These are phyloP conservation scores for Mythimna ferrago DNA, from an alignment of 2,888 invertebrate genomes.

Conservation along the genomic window DNA sequence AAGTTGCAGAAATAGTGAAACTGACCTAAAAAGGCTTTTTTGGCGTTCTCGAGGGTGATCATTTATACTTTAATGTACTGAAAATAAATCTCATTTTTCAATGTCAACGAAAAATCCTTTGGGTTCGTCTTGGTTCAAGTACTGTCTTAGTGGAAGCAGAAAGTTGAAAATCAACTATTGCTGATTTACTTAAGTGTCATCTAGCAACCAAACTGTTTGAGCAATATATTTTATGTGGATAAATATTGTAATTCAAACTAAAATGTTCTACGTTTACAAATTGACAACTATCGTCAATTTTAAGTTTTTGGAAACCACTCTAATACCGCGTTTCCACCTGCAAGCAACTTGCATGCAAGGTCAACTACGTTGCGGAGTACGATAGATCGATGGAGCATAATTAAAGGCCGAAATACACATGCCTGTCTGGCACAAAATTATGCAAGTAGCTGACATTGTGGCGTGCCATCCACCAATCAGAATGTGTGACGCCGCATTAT, in stretches of 20 bases:
- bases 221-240: constrained; percentile 8
- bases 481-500: background rate
- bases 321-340: background rate
- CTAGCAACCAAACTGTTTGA: constrained; percentile 19
- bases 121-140: too few species aligned
- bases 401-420: too few species aligned
- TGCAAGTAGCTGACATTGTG: too few species aligned
- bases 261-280: background rate
- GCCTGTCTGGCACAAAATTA: too few species aligned
- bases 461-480: too few species aligned
- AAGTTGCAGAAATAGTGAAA: background rate
- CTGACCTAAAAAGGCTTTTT: background rate
- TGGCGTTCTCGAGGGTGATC: too few species aligned
- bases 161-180: background rate
- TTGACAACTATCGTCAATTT: background rate
- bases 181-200: background rate
- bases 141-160: background rate
- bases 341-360: background rate
- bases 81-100: constrained; percentile 9
- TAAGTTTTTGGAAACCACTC: background rate
- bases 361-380: background rate
- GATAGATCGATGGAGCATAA: background rate
- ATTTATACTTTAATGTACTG: background rate
- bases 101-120: background rate
- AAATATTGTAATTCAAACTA: constrained; percentile 2